These are phyloP conservation scores for Coenonympha glycerion DNA, from an alignment of 2,888 invertebrate genomes.

Conservation along the genomic window DNA sequence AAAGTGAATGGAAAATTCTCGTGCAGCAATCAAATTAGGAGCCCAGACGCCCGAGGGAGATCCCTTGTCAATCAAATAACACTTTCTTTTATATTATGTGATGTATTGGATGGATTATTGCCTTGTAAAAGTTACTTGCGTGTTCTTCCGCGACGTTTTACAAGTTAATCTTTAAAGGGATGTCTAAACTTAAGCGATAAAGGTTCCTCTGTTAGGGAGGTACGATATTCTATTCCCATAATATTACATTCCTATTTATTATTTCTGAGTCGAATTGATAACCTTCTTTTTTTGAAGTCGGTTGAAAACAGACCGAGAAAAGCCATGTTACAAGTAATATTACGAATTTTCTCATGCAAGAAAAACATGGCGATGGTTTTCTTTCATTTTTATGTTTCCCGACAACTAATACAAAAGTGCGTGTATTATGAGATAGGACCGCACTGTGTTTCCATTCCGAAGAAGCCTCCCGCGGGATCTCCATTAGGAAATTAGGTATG, in stretches of 20 bases:
- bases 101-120: constrained; percentile 27
- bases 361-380: background rate
- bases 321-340: no score
- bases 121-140: constrained; percentile 8
- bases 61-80: constrained; percentile 32
- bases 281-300: no score
- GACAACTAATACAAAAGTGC: constrained; percentile 1
- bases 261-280: no score
- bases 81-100: constrained; percentile 28
- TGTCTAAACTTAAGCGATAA: no score
- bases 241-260: no score
- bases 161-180: background rate
- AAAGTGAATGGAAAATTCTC: constrained; percentile 26
- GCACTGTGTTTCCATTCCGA: constrained; percentile 13
- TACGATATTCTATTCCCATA: no score
- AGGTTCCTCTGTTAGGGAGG: no score
- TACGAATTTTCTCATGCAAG: no score
- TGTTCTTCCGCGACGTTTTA: background rate
- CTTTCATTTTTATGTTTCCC: background rate
- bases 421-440: constrained; percentile 3
- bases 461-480: constrained; percentile 25
- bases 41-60: constrained; percentile 24
- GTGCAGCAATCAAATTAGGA: constrained; percentile 28
- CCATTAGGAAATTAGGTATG: constrained; percentile 53
- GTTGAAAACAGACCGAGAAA: no score